phyloP scores from a whole-genome alignment of 2,797 vertebrate species.

The Corythornis leucogaster region DNA sequence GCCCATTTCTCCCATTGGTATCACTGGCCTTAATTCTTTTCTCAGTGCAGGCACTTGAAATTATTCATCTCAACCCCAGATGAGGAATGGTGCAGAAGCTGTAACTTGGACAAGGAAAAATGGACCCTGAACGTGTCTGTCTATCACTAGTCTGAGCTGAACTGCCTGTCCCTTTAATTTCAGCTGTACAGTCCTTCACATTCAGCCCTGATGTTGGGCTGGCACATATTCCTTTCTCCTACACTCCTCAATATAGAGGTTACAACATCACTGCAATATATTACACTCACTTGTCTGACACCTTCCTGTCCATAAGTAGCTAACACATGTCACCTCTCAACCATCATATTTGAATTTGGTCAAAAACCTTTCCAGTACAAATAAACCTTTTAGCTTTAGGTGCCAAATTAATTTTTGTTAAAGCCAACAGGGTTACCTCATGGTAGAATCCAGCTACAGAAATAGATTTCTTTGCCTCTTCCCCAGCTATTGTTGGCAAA shows the following conservation, averaged over 20 bases:
- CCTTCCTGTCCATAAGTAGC: not conserved
- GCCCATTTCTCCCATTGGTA: not conserved
- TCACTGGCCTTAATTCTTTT: not conserved
- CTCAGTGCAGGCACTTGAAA: not conserved
- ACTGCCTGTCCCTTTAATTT: not conserved
- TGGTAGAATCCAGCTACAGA: not conserved
- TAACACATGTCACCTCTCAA: not conserved
- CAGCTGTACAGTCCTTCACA: not conserved
- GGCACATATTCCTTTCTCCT: not conserved
- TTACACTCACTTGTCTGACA: not conserved
- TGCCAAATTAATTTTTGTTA: not conserved
- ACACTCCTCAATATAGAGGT: not conserved
- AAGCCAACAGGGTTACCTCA: not conserved
- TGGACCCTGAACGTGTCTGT: not conserved
- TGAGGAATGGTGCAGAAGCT: not conserved
- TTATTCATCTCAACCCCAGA: not conserved
- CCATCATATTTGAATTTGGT: not conserved
- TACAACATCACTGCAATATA: not conserved
- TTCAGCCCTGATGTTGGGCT: not conserved
- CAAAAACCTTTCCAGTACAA: not conserved
- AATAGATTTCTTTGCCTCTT: constrained; percentile 22
- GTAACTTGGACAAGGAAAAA: not conserved
- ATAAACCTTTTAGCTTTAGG: not conserved
- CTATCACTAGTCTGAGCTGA: not conserved
- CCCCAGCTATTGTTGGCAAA: constrained; percentile 52